A percentile compares a stretch with the other conserved stretches of the same genome.
Evolutionary conservation across 2,113 vertebrate species (phyloP).

Genomic region (Rhineura floridana): DNA sequence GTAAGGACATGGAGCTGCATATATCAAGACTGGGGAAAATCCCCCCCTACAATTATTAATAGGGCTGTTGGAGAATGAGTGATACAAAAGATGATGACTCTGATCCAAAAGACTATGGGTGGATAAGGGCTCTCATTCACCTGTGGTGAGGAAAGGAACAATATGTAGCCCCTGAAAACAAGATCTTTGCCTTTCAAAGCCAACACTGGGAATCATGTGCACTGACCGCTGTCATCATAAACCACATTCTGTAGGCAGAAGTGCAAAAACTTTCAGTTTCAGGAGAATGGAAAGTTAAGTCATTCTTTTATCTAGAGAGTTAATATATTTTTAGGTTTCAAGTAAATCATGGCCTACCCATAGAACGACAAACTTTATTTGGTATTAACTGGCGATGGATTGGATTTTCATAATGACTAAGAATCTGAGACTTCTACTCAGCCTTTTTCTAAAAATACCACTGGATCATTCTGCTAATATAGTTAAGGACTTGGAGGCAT

Average conservation of each 20-base stretch:
- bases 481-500: background rate
- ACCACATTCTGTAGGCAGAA: too few relatives aligned
- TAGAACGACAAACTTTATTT: background rate
- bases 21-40: background rate
- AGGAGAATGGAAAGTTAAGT: too few relatives aligned
- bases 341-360: background rate
- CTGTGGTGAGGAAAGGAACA: background rate
- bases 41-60: background rate
- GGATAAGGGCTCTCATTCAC: background rate
- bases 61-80: background rate
- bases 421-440: background rate
- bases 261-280: too few relatives aligned
- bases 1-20: background rate
- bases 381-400: too few relatives aligned
- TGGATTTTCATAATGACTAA: background rate
- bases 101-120: background rate
- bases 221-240: background rate
- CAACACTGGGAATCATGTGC: background rate
- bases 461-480: background rate
- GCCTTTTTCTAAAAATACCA: background rate
- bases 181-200: background rate
- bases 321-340: too few relatives aligned
- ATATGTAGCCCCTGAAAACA: background rate
- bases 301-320: too few relatives aligned
- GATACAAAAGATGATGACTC: background rate